A percentile compares a stretch with the other conserved stretches of the same genome.
Evolutionary conservation across 2,113 vertebrate species (phyloP).

Genomic region (Bambusicola thoracicus): DNA sequence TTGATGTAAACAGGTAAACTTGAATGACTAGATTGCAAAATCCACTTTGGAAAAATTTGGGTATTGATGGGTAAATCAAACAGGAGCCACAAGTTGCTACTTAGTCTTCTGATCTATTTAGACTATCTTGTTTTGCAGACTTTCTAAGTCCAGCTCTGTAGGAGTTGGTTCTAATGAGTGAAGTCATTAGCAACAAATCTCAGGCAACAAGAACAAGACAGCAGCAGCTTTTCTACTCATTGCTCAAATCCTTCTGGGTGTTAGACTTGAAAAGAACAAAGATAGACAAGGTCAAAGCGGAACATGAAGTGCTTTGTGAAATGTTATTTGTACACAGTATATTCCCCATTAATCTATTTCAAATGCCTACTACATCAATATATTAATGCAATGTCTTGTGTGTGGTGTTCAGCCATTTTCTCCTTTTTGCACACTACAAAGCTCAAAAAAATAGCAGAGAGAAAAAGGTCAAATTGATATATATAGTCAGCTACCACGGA

Average conservation of each 20-base stretch:
- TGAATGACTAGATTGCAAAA: neutral
- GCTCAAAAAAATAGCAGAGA: neutral
- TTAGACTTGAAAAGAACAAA: constrained; percentile 4
- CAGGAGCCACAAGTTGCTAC: neutral
- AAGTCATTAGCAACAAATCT: constrained; percentile 30
- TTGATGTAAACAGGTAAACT: neutral
- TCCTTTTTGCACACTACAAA: neutral
- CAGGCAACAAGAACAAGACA: neutral
- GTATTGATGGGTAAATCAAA: neutral
- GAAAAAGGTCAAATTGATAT: neutral
- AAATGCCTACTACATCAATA: neutral
- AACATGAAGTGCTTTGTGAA: constrained; percentile 25
- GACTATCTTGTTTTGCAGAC: neutral
- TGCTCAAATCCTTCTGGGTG: constrained; percentile 14
- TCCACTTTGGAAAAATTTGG: neutral
- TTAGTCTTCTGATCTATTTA: constrained; percentile 26
- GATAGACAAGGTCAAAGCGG: constrained; percentile 21
- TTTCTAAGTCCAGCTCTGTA: neutral
- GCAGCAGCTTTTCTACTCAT: neutral
- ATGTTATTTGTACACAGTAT: neutral
- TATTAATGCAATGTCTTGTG: neutral
- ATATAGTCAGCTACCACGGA: neutral
- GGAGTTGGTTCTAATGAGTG: constrained; percentile 7
- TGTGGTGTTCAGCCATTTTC: neutral
- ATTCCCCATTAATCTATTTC: constrained; percentile 40